These are phyloP conservation scores for Aurelia aurita DNA, from an alignment of 30 jellyfish, hydroid and myxozoan species.

Conservation along the genomic window DNA sequence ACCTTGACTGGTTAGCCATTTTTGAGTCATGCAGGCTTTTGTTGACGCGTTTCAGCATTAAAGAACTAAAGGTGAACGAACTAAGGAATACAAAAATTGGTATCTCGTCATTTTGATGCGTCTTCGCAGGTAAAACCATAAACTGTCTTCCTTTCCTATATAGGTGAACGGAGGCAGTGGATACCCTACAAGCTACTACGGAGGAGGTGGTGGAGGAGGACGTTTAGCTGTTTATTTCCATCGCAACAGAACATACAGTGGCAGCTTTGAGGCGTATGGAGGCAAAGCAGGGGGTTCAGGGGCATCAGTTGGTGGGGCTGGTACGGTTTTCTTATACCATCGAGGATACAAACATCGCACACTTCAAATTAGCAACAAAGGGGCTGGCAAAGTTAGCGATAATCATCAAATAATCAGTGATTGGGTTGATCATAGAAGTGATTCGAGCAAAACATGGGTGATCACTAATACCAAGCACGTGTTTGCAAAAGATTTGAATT, in stretches of 20 bases:
- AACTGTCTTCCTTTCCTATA: no score
- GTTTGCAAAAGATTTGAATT: slow-evolving; percentile 54
- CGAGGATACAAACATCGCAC: slow-evolving; percentile 67
- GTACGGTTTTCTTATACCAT: slow-evolving; percentile 64
- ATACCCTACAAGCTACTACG: slow-evolving; percentile 25
- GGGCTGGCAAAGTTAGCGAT: slow-evolving; percentile 32
- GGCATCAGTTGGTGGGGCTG: slow-evolving; percentile 79
- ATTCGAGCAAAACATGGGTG: slow-evolving; percentile 64
- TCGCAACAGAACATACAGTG: slow-evolving; percentile 69
- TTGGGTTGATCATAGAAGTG: slow-evolving; percentile 40
- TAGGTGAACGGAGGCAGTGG: slow-evolving; percentile 79
- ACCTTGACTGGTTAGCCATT: no score
- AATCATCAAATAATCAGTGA: slow-evolving; percentile 17
- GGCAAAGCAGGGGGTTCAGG: slow-evolving; percentile 69
- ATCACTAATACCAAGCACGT: slow-evolving; percentile 53
- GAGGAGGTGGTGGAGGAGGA: slow-evolving; percentile 85
- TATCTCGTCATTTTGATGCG: no score
- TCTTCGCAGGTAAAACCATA: no score
- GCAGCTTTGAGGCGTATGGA: slow-evolving; percentile 76
- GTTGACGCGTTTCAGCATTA: no score
- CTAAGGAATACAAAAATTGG: no score
- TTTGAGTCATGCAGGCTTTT: no score
- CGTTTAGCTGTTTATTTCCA: slow-evolving; percentile 63
- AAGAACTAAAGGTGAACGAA: no score
- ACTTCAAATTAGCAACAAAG: slow-evolving; percentile 62